Conservation (phyloP, 1,140 invertebrate species). For the Bradysia coprophila region DNA sequence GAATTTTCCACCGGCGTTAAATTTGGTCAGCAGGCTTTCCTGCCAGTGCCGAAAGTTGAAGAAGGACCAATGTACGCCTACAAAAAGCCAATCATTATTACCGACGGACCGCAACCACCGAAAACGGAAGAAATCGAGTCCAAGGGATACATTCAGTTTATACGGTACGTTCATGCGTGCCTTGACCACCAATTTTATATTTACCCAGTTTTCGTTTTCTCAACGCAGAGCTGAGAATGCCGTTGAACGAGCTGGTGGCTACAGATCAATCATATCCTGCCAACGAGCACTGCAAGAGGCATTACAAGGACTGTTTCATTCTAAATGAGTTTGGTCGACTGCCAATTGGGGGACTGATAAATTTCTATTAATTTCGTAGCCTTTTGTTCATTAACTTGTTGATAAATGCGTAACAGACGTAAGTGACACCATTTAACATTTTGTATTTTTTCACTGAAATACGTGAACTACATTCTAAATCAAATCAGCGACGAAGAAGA, state of each 20-base stretch:
- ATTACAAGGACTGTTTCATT: conserved; percentile 66
- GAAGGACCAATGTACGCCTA: conserved; percentile 60
- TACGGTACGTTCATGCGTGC: conserved; percentile 28
- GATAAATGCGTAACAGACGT: too few relatives aligned
- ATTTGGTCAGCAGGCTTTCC: conserved; percentile 37
- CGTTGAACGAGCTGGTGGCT: conserved; percentile 76
- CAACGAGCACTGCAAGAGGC: conserved; percentile 79
- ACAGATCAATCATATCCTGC: conserved; percentile 62
- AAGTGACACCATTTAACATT: too few relatives aligned
- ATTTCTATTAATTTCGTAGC: too few relatives aligned
- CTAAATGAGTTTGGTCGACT: too few relatives aligned
- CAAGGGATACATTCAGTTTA: conserved; percentile 56
- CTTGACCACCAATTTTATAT: too few relatives aligned
- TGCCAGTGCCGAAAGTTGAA: conserved; percentile 50
- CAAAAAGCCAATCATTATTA: conserved; percentile 30
- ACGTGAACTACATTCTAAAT: too few relatives aligned
- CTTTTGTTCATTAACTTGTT: too few relatives aligned
- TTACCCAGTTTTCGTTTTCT: conserved; percentile 3
- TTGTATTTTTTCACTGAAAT: too few relatives aligned
- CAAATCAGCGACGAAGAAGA: too few relatives aligned
- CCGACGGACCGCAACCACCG: conserved; percentile 59
- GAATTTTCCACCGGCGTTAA: conserved; percentile 71
- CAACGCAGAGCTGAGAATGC: conserved; percentile 35
- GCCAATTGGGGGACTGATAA: too few relatives aligned
- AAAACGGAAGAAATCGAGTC: conserved; percentile 36